Evolutionary conservation across 2,888 invertebrate genomes (phyloP).

Genomic region (Pocota personata): DNA sequence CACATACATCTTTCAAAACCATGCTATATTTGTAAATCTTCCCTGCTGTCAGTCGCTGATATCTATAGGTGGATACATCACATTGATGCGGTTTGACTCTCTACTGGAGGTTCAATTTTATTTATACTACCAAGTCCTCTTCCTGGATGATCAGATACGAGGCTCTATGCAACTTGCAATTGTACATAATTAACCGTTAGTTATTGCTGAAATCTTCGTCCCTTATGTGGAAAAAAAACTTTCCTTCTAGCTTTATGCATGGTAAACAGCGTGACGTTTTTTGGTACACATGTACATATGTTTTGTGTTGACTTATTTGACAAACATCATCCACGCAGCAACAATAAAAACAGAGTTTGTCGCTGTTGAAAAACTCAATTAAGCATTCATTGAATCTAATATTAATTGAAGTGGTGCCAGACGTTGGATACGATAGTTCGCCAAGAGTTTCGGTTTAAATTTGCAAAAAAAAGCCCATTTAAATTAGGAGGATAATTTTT

Average conservation of each 20-base stretch:
- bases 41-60: slow-evolving; percentile 2
- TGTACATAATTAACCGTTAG: slow-evolving; percentile 61
- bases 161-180: slow-evolving; percentile 15
- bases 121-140: slow-evolving; percentile 49
- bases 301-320: background rate
- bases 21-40: slow-evolving; percentile 40
- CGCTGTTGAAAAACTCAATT: slow-evolving; percentile 41
- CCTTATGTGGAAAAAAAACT: slow-evolving; percentile 16
- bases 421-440: slow-evolving; percentile 11
- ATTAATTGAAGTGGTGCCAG: slow-evolving; percentile 54
- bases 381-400: slow-evolving; percentile 25
- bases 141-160: slow-evolving; percentile 34
- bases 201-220: slow-evolving; percentile 41
- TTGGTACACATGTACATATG: background rate
- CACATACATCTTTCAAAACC: slow-evolving; percentile 47
- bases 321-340: slow-evolving; percentile 3
- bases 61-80: slow-evolving; percentile 11
- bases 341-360: background rate
- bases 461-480: slow-evolving; percentile 35
- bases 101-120: slow-evolving; percentile 44
- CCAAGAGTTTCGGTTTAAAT: slow-evolving; percentile 39
- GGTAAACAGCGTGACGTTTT: slow-evolving; percentile 41
- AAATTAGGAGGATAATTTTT: slow-evolving; percentile 28
- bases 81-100: background rate
- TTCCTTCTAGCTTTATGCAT: background rate